Evolutionary conservation across 2,797 vertebrate genomes (phyloP), one percentile per base, ranked within the genome.

Genomic region (Neosilurus hyrtlii): DNA sequence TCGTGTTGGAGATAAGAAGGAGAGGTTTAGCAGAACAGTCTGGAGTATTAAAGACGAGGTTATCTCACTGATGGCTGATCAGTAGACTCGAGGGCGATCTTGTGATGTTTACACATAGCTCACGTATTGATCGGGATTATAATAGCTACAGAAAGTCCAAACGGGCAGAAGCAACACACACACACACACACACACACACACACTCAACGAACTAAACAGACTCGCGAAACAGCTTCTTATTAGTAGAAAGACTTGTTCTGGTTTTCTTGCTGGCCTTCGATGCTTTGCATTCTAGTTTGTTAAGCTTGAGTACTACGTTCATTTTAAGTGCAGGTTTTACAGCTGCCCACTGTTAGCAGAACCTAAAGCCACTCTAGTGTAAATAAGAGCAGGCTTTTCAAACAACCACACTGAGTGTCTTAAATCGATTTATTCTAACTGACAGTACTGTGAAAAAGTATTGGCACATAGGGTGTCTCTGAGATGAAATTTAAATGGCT

Each of bases 31-130:
- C 72, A 57, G 24, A 43, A 59, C 54, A 20, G 18, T 59, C 18
- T 37, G 73, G 18, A 59, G 73, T 54, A 59, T 75, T 75, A 75
- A 75, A 75, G 61, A 20, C 35, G 43, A 73, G 79, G 77, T 86
- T 85, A 71, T 86, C 83, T 82, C 16, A 2, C 59, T 9, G 51
- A 49, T 61, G 71, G 74, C 16, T 18, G 52, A 83, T 90, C 88
- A 83, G 84, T 88, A 79, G 57, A 56, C 9, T 35, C 20, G 49
- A 65, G 54, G 43, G 43, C 12, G 30, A 77, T 82, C 54, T 83
- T 65, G 82, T 81, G 83, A 80, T 84, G 84, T 87, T 84, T 86
- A 79, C 79, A 79, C 26, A 70, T 86, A 73, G 51, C 43, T 51
- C 61, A 0, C n/a, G 10, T 26, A 63, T 78, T 51, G 75, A 78